A percentile compares a stretch with the other conserved stretches of the same genome.
Conservation (phyloP, 2,797 vertebrate species). For the Falco concolor region DNA sequence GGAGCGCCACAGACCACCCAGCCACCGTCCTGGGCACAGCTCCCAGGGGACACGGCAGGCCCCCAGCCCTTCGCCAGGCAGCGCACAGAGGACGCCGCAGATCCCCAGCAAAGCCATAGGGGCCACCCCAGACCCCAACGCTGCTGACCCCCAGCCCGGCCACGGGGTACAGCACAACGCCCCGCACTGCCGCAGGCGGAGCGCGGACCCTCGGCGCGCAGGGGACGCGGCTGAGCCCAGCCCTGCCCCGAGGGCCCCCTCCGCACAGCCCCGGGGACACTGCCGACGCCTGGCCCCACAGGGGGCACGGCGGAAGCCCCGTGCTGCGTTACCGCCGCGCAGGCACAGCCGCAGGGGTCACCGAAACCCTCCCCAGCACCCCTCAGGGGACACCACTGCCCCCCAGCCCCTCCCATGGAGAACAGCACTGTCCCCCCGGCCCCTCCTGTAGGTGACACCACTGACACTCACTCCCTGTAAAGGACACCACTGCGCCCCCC, state of each 20-base stretch:
- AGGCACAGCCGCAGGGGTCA: neutral
- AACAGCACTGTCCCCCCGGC: too few species aligned
- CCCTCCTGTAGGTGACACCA: neutral
- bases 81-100: fast-evolving
- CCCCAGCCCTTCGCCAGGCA: neutral
- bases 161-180: neutral
- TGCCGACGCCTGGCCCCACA: neutral
- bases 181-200: neutral
- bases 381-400: fast-evolving
- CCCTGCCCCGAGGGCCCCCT: neutral
- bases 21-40: fast-evolving
- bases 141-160: neutral
- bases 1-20: neutral
- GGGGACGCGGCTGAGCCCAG: neutral
- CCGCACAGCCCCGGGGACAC: slow-evolving; percentile 16
- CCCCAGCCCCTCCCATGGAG: fast-evolving
- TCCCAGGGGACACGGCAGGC: neutral
- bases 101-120: fast-evolving
- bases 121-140: too few species aligned
- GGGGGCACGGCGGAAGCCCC: neutral
- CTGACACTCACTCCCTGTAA: too few species aligned
- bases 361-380: too few species aligned
- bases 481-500: neutral
- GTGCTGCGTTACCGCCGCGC: fast-evolving
- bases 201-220: neutral